Base-by-base conservation (phyloP, 2,113 vertebrate genomes). In the Phyllopteryx taeniolatus region DNA sequence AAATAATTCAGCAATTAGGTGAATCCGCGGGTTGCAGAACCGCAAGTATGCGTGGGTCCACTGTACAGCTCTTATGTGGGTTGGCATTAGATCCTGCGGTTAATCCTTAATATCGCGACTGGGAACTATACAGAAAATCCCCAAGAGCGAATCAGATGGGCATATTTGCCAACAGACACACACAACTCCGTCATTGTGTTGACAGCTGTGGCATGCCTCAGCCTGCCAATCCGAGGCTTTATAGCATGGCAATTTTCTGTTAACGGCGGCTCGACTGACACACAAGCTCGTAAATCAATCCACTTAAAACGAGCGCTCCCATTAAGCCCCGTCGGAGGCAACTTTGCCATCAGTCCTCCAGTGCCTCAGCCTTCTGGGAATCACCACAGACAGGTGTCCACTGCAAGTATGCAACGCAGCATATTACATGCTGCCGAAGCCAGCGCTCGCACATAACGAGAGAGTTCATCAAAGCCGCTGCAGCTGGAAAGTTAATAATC, bases 221-320 rank as follows among this genome's bases (percentile, higher is more conserved):
- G 56, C n/a, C 59, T 11, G 53, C 53, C 60, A 19, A 33, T 78
- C 47, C 73, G 44, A 74, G 75, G 51, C 56, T 75, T 74, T 74
- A 73, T 82, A 44, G 68, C 51, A 70, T 61, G 73, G 85, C 69
- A 66, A 77, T 77, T 74, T 74, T 78, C 54, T 49, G 46, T 68
- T 62, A 74, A 27, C 47, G 81, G 71, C 78, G 59, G 71, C 76
- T 31, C 66, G 71, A 83, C 68, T 84, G 81, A 85, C 68, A 72
- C 19, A 67, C 27, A 66, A 63, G 66, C 57, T 57, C 20, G 62
- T 77, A 74, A 82, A 87, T 81, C 80, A 88, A 80, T 85, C 80
- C 75, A 80, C 77, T 86, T 79, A 76, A 81, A 86, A 80, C 46
- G 53, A 79, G 83, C 83, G 44, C 79, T 73, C 73, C 70, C 72